A percentile compares a stretch with the other conserved stretches of the same genome.
phyloP scores from a whole-genome alignment of 2,888 invertebrate species.

The Thecophora atra region DNA sequence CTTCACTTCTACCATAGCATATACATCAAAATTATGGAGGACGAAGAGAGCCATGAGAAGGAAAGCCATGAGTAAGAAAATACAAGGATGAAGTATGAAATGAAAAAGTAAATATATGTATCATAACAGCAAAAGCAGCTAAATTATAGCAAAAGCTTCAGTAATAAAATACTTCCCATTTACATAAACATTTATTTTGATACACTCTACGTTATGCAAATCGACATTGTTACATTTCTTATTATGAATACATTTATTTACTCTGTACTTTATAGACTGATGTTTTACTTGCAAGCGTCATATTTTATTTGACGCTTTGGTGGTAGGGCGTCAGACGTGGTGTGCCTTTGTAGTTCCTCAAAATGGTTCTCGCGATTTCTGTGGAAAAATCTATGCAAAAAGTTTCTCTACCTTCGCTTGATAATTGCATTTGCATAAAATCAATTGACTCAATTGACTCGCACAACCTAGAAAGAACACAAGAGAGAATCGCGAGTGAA shows the following conservation, averaged over 20 bases:
- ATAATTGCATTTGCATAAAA: constrained; percentile 2
- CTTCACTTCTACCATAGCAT: not conserved
- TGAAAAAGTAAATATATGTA: not conserved
- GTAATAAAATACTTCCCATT: not conserved
- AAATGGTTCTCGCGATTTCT: not conserved
- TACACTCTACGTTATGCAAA: not conserved
- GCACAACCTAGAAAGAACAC: not conserved
- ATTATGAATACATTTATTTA: not conserved
- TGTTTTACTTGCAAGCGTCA: not conserved
- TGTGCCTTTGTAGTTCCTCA: not conserved
- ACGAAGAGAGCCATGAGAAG: too few species aligned
- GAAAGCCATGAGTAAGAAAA: not conserved
- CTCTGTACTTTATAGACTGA: not conserved
- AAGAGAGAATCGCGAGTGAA: not conserved
- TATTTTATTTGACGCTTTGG: not conserved
- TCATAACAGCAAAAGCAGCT: not conserved
- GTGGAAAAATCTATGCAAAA: not conserved
- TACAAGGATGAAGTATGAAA: not conserved
- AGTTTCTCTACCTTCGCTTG: not conserved
- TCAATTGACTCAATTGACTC: not conserved
- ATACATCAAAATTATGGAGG: too few species aligned
- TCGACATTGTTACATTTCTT: not conserved
- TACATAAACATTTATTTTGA: not conserved
- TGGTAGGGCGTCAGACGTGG: too few species aligned
- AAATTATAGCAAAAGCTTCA: not conserved